Base-by-base conservation (phyloP, 1,140 invertebrate genomes). In the Diabrotica virgifera region DNA sequence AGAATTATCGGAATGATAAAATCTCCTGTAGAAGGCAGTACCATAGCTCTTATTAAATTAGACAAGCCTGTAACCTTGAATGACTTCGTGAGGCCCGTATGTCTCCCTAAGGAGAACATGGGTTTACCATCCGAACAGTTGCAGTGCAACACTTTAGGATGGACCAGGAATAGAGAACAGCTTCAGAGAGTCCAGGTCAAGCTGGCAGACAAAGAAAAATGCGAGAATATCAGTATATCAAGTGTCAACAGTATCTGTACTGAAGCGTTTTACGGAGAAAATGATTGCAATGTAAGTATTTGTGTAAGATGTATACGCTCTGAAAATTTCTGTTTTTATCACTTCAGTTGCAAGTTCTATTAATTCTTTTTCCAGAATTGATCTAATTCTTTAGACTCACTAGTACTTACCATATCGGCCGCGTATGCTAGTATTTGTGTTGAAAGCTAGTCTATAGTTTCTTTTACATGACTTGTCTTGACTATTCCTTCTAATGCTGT, bases 1-100 rank as follows among this genome's bases (percentile, higher is more conserved):
- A 83, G 91, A 60, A 90, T 96, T 12, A 83, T 93, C 3, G 93
- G 93, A 11, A 92, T 95, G 90, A 87, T 95, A 5, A 93, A 94
- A 70, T 94, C 92, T 0, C 92, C 93, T 0, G 90, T 95, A 0
- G 92, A 94, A 80, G 93, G 93, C 8, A 94, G 91, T 66, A 90
- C 90, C 51, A 83, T 93, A 0, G 91, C 92, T 2, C 77, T 96
- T 37, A 83, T 95, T 6, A 91, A 93, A 72, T 78, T 95, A 51
- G 90, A 92, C 65, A 85, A 89, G 63, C 85, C 90, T 0, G 82
- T 94, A 0, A 83, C 81, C 46, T 87, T 89, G 68, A 91, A 91
- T 0, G 92, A 94, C 76, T 93, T 93, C 73, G 88, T 94, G 3
- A 82, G 92, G 40, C 92, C 92, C 2, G 85, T 91, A 59, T 95